These are phyloP conservation scores for Polymixis flavicincta DNA, from an alignment of 2,888 invertebrate genomes.

Conservation along the genomic window DNA sequence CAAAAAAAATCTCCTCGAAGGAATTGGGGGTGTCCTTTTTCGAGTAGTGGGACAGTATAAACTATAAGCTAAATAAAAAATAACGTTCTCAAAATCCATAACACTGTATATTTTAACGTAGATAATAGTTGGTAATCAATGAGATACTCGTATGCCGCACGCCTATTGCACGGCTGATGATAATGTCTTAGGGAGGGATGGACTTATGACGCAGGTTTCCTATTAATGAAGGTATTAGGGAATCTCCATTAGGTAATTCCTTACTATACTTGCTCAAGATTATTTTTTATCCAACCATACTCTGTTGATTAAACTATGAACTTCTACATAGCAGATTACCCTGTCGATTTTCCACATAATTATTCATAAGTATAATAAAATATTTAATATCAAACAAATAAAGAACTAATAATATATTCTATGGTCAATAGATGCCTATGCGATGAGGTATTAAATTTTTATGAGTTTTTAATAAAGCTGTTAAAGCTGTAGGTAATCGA, in stretches of 20 bases:
- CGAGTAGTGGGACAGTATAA: no score
- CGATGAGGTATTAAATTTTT: conserved; percentile 62
- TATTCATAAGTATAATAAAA: conserved; percentile 64
- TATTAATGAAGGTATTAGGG: neutral
- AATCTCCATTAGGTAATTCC: no score
- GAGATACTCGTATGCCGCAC: no score
- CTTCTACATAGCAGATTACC: neutral
- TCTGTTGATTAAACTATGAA: neutral
- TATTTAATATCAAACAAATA: conserved; percentile 52
- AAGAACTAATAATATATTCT: conserved; percentile 58
- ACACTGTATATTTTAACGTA: no score
- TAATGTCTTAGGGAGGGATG: neutral
- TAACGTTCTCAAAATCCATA: no score
- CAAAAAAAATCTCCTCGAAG: no score
- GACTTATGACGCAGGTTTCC: neutral
- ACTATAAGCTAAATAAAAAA: no score
- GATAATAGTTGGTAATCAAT: no score
- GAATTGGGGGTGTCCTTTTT: no score
- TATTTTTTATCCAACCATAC: neutral
- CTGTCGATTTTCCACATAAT: conserved; percentile 40
- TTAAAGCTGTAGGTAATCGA: conserved; percentile 47
- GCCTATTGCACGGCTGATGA: no score
- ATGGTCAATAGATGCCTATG: conserved; percentile 45
- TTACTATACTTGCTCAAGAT: no score
- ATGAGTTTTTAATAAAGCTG: conserved; percentile 67